These are phyloP conservation scores for Troides oblongomaculatus DNA, from an alignment of 2,888 invertebrate genomes.

Conservation along the genomic window DNA sequence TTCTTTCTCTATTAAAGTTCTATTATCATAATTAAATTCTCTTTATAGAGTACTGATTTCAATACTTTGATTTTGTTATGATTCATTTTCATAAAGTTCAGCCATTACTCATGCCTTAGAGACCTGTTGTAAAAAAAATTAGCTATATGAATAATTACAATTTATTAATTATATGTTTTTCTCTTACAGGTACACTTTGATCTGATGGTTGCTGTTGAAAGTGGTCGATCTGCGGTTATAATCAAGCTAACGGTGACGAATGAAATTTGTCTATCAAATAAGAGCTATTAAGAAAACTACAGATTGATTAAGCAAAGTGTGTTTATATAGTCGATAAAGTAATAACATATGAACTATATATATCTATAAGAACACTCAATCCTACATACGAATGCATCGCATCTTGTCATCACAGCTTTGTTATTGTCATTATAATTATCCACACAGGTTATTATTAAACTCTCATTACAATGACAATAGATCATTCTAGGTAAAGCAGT, in stretches of 20 bases:
- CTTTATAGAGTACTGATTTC: no score
- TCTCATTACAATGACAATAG: background rate
- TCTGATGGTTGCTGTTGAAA: no score
- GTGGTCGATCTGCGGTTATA: background rate
- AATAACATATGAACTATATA: no score
- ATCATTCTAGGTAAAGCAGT: background rate
- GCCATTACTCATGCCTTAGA: no score
- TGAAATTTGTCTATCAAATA: background rate
- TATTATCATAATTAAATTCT: no score
- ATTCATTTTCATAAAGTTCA: no score
- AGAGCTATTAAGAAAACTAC: background rate
- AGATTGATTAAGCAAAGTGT: background rate
- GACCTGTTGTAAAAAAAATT: no score
- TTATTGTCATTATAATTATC: background rate
- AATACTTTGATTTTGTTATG: no score
- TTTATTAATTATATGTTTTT: background rate
- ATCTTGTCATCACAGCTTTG: background rate
- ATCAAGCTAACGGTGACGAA: background rate
- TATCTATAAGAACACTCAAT: no score
- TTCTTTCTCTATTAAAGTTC: no score
- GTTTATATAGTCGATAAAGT: background rate
- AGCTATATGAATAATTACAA: background rate
- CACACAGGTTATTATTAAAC: background rate
- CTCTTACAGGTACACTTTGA: background rate
- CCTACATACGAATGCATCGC: no score